Evolutionary conservation across 2,113 vertebrate species (phyloP).

Genomic region (Indicator indicator): DNA sequence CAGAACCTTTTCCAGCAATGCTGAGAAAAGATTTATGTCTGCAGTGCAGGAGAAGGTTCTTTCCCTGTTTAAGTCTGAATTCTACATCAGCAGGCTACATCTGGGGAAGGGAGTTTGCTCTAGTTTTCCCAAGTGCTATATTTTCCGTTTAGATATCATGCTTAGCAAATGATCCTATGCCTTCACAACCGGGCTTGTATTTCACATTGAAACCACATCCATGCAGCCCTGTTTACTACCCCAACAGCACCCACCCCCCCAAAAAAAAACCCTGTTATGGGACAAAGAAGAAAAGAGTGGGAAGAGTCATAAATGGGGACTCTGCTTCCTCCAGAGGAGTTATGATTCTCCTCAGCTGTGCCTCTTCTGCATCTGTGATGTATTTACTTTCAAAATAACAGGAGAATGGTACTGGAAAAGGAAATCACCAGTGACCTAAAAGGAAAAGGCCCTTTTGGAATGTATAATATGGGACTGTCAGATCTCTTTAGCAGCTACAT

Average conservation of each 20-base stretch:
- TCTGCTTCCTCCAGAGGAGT: not conserved
- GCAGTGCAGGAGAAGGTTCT: not conserved
- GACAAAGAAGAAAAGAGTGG: not conserved
- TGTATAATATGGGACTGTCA: not conserved
- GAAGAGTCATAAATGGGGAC: not conserved
- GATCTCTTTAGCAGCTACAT: not conserved
- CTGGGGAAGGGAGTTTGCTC: not conserved
- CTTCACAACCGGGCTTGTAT: not conserved
- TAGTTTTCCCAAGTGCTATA: not conserved
- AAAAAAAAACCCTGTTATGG: not conserved
- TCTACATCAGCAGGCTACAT: not conserved
- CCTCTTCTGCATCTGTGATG: not conserved
- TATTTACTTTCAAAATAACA: not conserved
- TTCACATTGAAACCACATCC: not conserved
- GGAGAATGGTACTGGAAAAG: not conserved
- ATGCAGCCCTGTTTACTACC: not conserved
- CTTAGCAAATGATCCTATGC: not conserved
- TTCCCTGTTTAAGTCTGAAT: not conserved
- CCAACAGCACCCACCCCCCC: too few species aligned
- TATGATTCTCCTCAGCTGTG: not conserved
- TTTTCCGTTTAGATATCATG: not conserved
- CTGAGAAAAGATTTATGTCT: slow-evolving; percentile 34
- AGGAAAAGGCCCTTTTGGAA: not conserved
- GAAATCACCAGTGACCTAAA: not conserved
- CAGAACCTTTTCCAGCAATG: not conserved